Evolutionary conservation across 1,140 invertebrate genomes (phyloP).

Genomic region (Anoplophora glabripennis): DNA sequence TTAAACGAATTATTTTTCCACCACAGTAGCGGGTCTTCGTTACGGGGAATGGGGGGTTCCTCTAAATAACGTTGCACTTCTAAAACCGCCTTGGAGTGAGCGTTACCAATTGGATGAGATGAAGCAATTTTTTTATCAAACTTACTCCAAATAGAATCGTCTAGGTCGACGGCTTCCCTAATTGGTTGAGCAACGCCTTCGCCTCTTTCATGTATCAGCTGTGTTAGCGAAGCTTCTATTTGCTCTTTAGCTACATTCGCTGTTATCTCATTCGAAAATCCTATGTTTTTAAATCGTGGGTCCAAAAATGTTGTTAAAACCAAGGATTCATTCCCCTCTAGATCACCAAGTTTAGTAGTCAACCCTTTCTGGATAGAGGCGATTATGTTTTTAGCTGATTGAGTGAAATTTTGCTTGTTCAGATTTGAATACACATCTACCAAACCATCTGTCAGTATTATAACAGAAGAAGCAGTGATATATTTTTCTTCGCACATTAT

Average conservation of each 20-base stretch:
- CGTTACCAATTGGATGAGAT: slow-evolving; percentile 1
- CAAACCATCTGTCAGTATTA: slow-evolving; percentile 21
- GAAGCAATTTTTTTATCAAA: too few relatives aligned
- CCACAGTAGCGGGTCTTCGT: slow-evolving; percentile 13
- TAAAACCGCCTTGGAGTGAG: slow-evolving; percentile 8
- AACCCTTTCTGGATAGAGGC: slow-evolving; percentile 11
- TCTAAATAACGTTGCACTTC: slow-evolving; percentile 23
- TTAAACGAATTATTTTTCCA: slow-evolving; percentile 16
- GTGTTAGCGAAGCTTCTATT: background rate
- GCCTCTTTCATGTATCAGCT: background rate
- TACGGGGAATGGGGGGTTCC: background rate
- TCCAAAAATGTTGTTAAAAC: slow-evolving; percentile 20
- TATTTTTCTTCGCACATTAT: slow-evolving; percentile 26
- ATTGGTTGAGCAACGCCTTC: background rate
- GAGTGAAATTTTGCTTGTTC: background rate
- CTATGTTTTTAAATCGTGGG: slow-evolving; percentile 20
- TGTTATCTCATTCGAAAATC: slow-evolving; percentile 4
- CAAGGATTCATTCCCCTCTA: slow-evolving; percentile 12
- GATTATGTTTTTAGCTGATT: slow-evolving; percentile 5
- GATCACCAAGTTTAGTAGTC: slow-evolving; percentile 9
- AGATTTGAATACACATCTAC: slow-evolving; percentile 14
- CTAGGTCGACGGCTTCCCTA: background rate
- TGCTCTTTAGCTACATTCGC: slow-evolving; percentile 6
- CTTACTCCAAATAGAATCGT: too few relatives aligned
- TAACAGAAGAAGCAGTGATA: slow-evolving; percentile 13